Conservation (phyloP, 2,113 vertebrate species). For the Sminthopsis crassicaudata region DNA sequence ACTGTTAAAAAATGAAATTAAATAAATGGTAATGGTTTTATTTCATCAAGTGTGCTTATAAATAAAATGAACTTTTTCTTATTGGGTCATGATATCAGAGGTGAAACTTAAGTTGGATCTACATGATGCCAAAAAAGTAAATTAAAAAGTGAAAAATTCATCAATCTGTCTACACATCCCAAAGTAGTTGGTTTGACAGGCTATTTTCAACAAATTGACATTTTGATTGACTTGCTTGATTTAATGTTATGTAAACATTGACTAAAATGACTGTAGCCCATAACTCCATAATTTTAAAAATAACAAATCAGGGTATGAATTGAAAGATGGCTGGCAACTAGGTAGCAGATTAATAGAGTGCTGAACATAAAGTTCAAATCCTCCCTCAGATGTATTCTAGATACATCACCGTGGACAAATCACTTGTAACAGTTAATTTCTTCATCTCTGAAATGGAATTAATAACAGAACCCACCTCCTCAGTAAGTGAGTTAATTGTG, state of each 20-base stretch:
- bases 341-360: not conserved
- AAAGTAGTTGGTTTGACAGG: not conserved
- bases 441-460: not conserved
- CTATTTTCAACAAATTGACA: not conserved
- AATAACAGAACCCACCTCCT: not conserved
- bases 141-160: not conserved
- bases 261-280: not conserved
- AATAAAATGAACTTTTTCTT: not conserved
- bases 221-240: not conserved
- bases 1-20: not conserved
- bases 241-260: not conserved
- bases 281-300: not conserved
- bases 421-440: not conserved
- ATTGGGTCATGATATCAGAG: not conserved
- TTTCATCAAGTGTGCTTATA: not conserved
- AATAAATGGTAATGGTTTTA: not conserved
- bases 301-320: not conserved
- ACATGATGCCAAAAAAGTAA: not conserved
- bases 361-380: not conserved
- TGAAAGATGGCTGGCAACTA: not conserved
- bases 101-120: not conserved
- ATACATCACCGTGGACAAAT: not conserved
- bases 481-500: not conserved
- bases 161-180: not conserved
- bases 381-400: not conserved